Evolutionary conservation across 1,140 invertebrate genomes (phyloP), one percentile per base, ranked within the genome.

Genomic region (Epicauta chinensis): DNA sequence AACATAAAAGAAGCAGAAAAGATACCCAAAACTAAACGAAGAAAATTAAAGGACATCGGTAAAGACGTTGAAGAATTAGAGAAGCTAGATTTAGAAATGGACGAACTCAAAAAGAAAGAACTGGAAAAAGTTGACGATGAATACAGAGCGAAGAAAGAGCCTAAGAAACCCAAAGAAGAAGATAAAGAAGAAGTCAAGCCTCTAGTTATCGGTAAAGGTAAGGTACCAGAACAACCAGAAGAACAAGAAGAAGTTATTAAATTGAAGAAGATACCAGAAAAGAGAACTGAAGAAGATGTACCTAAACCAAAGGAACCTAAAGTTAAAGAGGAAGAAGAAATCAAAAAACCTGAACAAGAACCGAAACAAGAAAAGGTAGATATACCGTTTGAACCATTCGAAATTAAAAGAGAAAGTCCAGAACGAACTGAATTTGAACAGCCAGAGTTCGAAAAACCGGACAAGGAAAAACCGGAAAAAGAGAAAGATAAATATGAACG

Each of bases 1-100:
- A 87, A 85, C 69, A 70, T 82, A 2, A 76, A 82, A 71, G 84
- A 87, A 69, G 83, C 84, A 3, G 68, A 77, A 54, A 78, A 83
- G 67, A 61, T 73, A 31, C 77, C 81, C 46, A 83, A 81, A 58
- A 74, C 72, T 51, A 66, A 72, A 44, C 56, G 53, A 34, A 59
- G 64, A 14, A 67, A 61, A 51, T 36, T 67, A 9, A 69, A 66
- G 56, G 81, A 83, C 62, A 69, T 88, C 34, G 77, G 81, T 50
- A 79, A 83, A 62, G 58, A 68, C 36, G 17, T 58, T 5, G 58
- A 58, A 39, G 86, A 89, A 61, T 64, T 90, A 29, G 79, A 82
- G 64, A 77, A 81, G 58, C 75, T 81, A 55, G 75, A 78, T 52
- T 55, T 76, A 32, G 77, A 78, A 53, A 71, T 75, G 39, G 69